Evolutionary conservation across 2,797 vertebrate genomes (phyloP).

Genomic region (Enteromius treurensis): DNA sequence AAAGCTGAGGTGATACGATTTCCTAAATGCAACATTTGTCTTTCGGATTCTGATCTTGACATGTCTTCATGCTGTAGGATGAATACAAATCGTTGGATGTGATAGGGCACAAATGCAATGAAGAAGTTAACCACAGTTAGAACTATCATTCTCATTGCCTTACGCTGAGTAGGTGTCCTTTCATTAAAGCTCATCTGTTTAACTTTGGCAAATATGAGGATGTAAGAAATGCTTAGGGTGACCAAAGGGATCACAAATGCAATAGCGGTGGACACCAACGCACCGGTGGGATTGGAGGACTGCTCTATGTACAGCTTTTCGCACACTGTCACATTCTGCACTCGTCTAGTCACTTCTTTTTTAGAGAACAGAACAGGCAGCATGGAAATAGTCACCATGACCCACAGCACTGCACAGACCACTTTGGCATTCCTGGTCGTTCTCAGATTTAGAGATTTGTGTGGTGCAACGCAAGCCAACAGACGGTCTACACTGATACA

Average conservation of each 20-base stretch:
- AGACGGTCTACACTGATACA: constrained; percentile 78
- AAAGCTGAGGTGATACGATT: constrained; percentile 78
- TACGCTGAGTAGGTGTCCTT: constrained; percentile 60
- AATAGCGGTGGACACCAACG: constrained; percentile 73
- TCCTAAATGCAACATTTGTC: constrained; percentile 53
- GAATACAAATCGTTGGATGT: constrained; percentile 74
- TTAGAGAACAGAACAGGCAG: constrained; percentile 68
- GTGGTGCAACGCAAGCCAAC: constrained; percentile 70
- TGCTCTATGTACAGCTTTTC: constrained; percentile 74
- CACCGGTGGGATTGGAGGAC: constrained; percentile 51
- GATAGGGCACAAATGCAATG: constrained; percentile 77
- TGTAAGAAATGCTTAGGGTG: constrained; percentile 68
- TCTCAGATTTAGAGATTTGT: constrained; percentile 65
- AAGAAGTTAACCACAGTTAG: constrained; percentile 75
- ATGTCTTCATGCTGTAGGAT: constrained; percentile 55
- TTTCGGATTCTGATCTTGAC: constrained; percentile 5
- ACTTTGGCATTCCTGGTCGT: constrained; percentile 68
- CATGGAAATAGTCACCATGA: constrained; percentile 63
- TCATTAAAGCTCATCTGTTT: constrained; percentile 60
- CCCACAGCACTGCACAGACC: constrained; percentile 69
- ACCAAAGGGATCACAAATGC: constrained; percentile 73
- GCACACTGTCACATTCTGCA: constrained; percentile 63
- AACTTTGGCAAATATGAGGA: constrained; percentile 73
- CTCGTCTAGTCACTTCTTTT: constrained; percentile 8
- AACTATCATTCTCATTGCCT: constrained; percentile 73